These are phyloP conservation scores for Branchipolynoe longqiensis DNA, from an alignment of 2,888 invertebrate species.

Conservation along the genomic window DNA sequence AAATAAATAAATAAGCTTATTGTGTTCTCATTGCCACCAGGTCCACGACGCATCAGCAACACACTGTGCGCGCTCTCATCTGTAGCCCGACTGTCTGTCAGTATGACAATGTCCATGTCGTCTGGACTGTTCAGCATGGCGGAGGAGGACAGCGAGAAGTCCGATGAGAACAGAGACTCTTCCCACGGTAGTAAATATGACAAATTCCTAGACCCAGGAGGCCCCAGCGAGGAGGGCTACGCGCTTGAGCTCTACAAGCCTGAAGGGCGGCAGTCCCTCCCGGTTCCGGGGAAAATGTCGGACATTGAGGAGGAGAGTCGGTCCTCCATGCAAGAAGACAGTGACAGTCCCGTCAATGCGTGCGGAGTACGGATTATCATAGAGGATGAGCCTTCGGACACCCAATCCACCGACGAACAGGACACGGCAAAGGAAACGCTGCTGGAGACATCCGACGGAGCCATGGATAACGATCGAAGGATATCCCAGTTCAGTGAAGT, in stretches of 20 bases:
- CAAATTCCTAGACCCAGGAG: constrained; percentile 33
- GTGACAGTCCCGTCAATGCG: constrained; percentile 63
- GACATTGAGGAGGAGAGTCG: constrained; percentile 53
- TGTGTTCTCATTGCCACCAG: constrained; percentile 39
- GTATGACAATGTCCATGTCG: constrained; percentile 71
- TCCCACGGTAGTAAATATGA: constrained; percentile 38
- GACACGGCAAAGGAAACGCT: constrained; percentile 34
- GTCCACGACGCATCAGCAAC: constrained; percentile 64
- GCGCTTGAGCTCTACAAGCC: constrained; percentile 39
- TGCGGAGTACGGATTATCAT: constrained; percentile 65
- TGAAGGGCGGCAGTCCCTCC: constrained; percentile 54
- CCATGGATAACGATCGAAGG: constrained; percentile 47
- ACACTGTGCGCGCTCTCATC: constrained; percentile 68
- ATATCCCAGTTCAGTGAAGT: constrained; percentile 57
- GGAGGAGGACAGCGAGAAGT: constrained; percentile 56
- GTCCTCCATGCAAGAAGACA: constrained; percentile 15
- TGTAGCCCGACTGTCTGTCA: constrained; percentile 68
- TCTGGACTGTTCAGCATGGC: constrained; percentile 66
- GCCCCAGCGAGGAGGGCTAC: constrained; percentile 44
- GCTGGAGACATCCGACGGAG: constrained; percentile 35
- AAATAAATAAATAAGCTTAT: neutral
- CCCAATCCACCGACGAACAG: constrained; percentile 24
- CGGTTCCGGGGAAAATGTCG: constrained; percentile 40
- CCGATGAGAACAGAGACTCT: constrained; percentile 49
- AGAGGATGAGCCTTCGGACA: constrained; percentile 56